These are phyloP conservation scores for Limnephilus auricula DNA, from an alignment of 2,888 invertebrate genomes.

Conservation along the genomic window DNA sequence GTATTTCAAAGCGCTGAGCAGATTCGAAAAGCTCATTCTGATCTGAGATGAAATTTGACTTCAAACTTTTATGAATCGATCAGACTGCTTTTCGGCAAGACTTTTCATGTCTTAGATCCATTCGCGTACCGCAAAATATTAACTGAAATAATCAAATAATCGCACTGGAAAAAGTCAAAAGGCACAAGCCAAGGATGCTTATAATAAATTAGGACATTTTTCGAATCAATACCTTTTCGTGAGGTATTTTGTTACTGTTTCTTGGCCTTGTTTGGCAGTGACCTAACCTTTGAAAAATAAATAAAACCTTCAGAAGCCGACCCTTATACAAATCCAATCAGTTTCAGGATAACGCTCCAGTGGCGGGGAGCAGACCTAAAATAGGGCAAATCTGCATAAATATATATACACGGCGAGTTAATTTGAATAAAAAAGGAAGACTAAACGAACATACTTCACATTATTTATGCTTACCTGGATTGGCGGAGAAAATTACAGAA, in stretches of 20 bases:
- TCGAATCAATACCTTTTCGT: background rate
- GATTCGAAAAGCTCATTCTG: constrained; percentile 30
- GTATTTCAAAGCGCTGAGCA: constrained; percentile 34
- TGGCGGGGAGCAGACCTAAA: constrained; percentile 38
- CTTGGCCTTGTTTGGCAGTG: constrained; percentile 1
- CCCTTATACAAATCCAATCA: constrained; percentile 50
- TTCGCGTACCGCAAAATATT: background rate
- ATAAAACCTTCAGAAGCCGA: constrained; percentile 32
- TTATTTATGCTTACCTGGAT: background rate
- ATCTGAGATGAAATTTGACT: constrained; percentile 27
- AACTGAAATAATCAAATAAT: constrained; percentile 3
- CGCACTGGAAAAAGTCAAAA: background rate
- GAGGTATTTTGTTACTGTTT: background rate
- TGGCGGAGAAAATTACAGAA: background rate
- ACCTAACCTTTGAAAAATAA: constrained; percentile 19
- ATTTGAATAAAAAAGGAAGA: constrained; percentile 34
- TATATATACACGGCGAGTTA: constrained; percentile 7
- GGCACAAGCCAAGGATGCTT: background rate
- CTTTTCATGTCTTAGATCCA: constrained; percentile 15
- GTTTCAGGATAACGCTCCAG: constrained; percentile 42
- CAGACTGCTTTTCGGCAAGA: constrained; percentile 16
- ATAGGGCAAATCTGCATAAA: constrained; percentile 34
- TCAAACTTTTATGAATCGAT: constrained; percentile 40
- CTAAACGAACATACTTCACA: background rate
- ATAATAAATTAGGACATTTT: background rate